These are phyloP conservation scores for Myiotriccus ornatus DNA, from an alignment of 2,797 vertebrate genomes.

Conservation along the genomic window DNA sequence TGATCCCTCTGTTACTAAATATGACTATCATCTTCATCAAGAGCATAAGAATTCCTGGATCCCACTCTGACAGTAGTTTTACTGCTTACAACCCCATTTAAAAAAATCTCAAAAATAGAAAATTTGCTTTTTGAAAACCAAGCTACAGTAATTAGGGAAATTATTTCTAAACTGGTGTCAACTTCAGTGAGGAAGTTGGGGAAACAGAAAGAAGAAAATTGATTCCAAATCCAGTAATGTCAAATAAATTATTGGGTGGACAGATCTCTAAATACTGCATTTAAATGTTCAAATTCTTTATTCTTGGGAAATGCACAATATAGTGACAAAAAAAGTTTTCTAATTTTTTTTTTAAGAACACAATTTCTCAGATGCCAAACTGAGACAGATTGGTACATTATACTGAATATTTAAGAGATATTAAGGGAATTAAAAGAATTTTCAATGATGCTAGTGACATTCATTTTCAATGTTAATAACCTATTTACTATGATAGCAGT, in stretches of 20 bases:
- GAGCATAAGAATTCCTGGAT: not conserved
- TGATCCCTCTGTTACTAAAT: not conserved
- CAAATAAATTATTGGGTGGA: conserved; percentile 7
- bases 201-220: not conserved
- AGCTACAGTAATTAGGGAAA: not conserved
- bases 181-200: not conserved
- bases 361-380: not conserved
- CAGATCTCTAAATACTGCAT: not conserved
- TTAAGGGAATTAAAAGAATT: conserved; percentile 50
- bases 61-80: not conserved
- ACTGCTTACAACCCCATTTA: not conserved
- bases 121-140: not conserved
- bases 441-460: conserved; percentile 27
- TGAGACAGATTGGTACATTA: not conserved
- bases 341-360: not conserved
- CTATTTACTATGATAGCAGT: conserved; percentile 48
- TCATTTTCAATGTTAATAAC: conserved; percentile 57
- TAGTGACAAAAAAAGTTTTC: not conserved
- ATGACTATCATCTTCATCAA: not conserved
- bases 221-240: not conserved
- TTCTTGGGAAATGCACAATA: not conserved
- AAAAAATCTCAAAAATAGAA: not conserved
- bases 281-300: conserved; percentile 18
- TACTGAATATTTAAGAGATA: conserved; percentile 28
- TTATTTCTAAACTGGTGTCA: not conserved